Evolutionary conservation across 23 tunicate genomes (phyloP), one percentile per base, ranked within the genome.

Genomic region (Ascidia mentula): DNA sequence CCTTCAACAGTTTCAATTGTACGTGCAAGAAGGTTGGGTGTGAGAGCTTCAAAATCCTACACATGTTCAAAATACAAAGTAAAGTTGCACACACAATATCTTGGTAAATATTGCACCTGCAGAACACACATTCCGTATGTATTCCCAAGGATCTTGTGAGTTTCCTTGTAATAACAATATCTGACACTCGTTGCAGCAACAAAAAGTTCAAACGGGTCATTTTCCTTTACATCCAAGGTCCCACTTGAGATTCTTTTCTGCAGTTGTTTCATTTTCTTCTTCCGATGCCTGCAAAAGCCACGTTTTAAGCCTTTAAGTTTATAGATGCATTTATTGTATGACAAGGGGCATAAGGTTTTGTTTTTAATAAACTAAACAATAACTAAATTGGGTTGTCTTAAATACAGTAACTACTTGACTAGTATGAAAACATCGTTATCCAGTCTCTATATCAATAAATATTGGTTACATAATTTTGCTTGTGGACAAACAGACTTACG

Each of bases 1-100:
- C 99, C 99, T 89, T 95, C 99, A 36, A 95, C 99, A 37, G 99
- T 95, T 86, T 95, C 99, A 38, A 95, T 90, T 4, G 99, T 95
- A 40, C 95, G 69, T 7, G 99, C 99, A 3, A 95, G 78, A 0
- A 95, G 73, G 75, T 95, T 95, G 1, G 99, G 99, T 8, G 99
- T 95, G 26, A 95, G 81, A 37, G 95, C 99, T 65, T 95, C 99
- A 86, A 95, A 95, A 86, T 95, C 99, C 94, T 94, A 38, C 8
- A 73, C 2, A 46, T 31, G 18, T 12, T 24, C 31, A 12, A 15
- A 15, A 18, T 45, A n/a, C n/a, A n/a, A n/a, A n/a, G n/a, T n/a
- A n/a, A n/a, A n/a, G n/a, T n/a, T 18, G 30, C n/a, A 69, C 15
- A 18, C 15, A 20, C 31, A 15, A 18, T 28, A 69, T 22, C 74